Percentiles rank a stretch among this genome's conserved stretches.
These are phyloP conservation scores for Tinea trinotella DNA, from an alignment of 2,888 invertebrate genomes.

Conservation along the genomic window DNA sequence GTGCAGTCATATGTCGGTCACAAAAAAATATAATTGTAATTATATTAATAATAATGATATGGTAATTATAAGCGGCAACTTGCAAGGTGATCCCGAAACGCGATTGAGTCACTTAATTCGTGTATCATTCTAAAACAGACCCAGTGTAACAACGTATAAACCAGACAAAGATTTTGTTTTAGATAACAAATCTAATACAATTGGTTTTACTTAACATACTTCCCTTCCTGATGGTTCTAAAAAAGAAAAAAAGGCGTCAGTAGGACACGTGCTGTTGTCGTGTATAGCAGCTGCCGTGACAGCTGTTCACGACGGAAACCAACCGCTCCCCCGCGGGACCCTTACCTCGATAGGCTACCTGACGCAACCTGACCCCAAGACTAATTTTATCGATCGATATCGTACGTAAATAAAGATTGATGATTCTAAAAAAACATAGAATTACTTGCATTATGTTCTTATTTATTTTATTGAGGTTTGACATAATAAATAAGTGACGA, in stretches of 20 bases:
- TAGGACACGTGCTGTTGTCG: conserved; percentile 52
- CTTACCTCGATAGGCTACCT: conserved; percentile 4
- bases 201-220: not conserved
- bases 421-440: too few species aligned
- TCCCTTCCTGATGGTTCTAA: not conserved
- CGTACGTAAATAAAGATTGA: not conserved
- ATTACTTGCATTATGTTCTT: too few species aligned
- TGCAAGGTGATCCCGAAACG: too few species aligned
- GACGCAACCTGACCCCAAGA: conserved; percentile 11
- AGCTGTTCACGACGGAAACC: conserved; percentile 57
- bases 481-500: too few species aligned
- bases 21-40: too few species aligned
- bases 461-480: too few species aligned
- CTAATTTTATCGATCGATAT: not conserved
- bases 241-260: conserved; percentile 8
- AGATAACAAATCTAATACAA: not conserved
- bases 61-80: too few species aligned
- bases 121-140: too few species aligned
- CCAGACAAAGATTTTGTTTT: not conserved
- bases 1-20: too few species aligned
- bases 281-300: conserved; percentile 59
- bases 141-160: too few species aligned
- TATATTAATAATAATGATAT: too few species aligned
- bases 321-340: conserved; percentile 27
- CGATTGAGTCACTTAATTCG: too few species aligned